A percentile compares a stretch with the other conserved stretches of the same genome.
Evolutionary conservation across 1,140 invertebrate species (phyloP).

Genomic region (Temnothorax nylanderi): DNA sequence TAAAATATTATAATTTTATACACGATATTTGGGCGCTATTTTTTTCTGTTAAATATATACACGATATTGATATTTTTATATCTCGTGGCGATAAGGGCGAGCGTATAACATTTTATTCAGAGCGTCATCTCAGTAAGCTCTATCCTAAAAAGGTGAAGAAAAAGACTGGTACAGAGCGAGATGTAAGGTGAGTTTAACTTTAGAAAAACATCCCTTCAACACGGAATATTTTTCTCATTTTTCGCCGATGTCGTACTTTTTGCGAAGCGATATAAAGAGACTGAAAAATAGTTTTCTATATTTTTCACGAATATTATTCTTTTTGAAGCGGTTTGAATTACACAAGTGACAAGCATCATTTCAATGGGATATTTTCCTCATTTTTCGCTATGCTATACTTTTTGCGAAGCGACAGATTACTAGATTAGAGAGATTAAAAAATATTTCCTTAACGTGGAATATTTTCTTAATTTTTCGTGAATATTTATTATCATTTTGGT

Average conservation of each 20-base stretch:
- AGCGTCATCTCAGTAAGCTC: neutral
- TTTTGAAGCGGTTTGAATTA: too few relatives aligned
- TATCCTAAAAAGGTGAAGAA: neutral
- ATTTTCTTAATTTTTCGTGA: neutral
- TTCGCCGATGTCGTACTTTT: too few relatives aligned
- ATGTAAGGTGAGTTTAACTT: neutral
- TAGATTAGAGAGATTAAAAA: neutral
- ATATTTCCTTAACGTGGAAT: neutral
- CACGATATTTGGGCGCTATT: neutral
- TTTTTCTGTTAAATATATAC: constrained; percentile 10
- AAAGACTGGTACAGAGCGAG: neutral
- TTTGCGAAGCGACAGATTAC: too few relatives aligned
- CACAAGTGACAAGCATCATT: too few relatives aligned
- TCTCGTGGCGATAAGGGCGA: neutral
- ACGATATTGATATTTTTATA: neutral
- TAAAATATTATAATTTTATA: neutral
- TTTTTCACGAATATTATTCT: too few relatives aligned
- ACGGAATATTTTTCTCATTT: neutral
- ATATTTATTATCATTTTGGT: neutral
- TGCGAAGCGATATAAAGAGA: too few relatives aligned
- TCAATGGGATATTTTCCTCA: too few relatives aligned
- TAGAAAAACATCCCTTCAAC: neutral
- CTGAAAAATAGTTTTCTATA: too few relatives aligned
- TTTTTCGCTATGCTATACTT: too few relatives aligned
- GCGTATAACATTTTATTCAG: neutral